A percentile compares a stretch with the other conserved stretches of the same genome.
These are phyloP conservation scores for Pandemis cinnamomeana DNA, from an alignment of 2,888 invertebrate genomes.

Conservation along the genomic window DNA sequence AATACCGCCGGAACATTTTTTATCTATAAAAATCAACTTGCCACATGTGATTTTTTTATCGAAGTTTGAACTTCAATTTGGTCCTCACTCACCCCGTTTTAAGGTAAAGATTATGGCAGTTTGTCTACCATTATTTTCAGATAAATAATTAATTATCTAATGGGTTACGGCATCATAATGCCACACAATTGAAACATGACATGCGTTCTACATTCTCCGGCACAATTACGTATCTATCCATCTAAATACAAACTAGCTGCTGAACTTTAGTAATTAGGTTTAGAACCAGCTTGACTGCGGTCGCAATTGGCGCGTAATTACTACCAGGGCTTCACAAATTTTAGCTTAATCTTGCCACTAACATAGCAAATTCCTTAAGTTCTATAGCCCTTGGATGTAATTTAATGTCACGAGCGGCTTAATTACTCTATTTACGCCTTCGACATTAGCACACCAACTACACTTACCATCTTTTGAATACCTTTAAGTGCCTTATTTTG, in stretches of 20 bases:
- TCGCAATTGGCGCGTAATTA: background rate
- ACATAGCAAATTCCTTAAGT: conserved; percentile 2
- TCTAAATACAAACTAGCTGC: background rate
- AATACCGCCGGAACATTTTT: too few species aligned
- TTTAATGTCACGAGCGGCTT: background rate
- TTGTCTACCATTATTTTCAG: too few species aligned
- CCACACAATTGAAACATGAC: background rate
- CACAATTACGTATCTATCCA: background rate
- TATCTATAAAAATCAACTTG: too few species aligned
- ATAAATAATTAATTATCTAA: background rate
- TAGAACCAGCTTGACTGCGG: conserved; percentile 5
- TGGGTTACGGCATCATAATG: background rate
- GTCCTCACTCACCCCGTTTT: too few species aligned
- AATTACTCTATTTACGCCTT: background rate
- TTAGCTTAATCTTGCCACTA: conserved; percentile 4
- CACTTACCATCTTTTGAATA: too few species aligned
- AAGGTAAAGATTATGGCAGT: too few species aligned
- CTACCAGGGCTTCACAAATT: background rate
- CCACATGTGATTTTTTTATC: too few species aligned
- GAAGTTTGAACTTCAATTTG: too few species aligned
- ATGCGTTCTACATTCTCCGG: background rate
- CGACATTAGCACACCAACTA: too few species aligned
- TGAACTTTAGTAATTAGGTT: conserved; percentile 9
- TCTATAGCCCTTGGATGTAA: background rate
- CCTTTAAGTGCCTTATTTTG: background rate